Evolutionary conservation across 2,888 invertebrate genomes (phyloP).

Genomic region (Ormyrus nitidulus): DNA sequence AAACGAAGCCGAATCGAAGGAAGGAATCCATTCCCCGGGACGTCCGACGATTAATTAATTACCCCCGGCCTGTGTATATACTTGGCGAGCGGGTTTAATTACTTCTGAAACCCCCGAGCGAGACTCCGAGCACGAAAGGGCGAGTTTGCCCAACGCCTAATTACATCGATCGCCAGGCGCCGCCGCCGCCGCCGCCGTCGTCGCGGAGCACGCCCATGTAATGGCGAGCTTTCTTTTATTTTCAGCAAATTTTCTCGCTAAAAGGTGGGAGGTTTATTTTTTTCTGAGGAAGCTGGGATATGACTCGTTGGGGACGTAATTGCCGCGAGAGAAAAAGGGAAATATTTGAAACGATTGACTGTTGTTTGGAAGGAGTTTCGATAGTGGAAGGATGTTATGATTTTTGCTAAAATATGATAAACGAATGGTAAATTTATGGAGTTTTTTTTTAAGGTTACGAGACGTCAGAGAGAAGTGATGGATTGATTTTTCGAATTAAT

Average conservation of each 20-base stretch:
- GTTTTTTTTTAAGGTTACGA: background rate
- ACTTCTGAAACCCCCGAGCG: slow-evolving; percentile 48
- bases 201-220: background rate
- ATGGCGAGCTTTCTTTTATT: background rate
- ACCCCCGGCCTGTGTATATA: slow-evolving; percentile 34
- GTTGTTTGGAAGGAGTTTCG: too few relatives aligned
- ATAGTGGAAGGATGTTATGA: too few relatives aligned
- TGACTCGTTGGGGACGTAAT: too few relatives aligned
- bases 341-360: too few relatives aligned
- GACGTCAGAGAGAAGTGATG: background rate
- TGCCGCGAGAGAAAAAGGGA: too few relatives aligned
- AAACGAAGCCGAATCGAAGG: slow-evolving; percentile 41
- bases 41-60: slow-evolving; percentile 56
- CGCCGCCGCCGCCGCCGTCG: slow-evolving; percentile 32
- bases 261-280: too few relatives aligned
- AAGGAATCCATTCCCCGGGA: slow-evolving; percentile 53
- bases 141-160: slow-evolving; percentile 46
- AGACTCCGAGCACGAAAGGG: slow-evolving; percentile 30
- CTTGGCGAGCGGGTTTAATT: slow-evolving; percentile 40
- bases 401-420: too few relatives aligned
- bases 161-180: slow-evolving; percentile 57
- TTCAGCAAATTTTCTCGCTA: too few relatives aligned
- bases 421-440: too few relatives aligned
- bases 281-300: too few relatives aligned
- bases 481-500: slow-evolving; percentile 1